Evolutionary conservation across 2,888 invertebrate genomes (phyloP).

Genomic region (Dermolepida albohirtum): DNA sequence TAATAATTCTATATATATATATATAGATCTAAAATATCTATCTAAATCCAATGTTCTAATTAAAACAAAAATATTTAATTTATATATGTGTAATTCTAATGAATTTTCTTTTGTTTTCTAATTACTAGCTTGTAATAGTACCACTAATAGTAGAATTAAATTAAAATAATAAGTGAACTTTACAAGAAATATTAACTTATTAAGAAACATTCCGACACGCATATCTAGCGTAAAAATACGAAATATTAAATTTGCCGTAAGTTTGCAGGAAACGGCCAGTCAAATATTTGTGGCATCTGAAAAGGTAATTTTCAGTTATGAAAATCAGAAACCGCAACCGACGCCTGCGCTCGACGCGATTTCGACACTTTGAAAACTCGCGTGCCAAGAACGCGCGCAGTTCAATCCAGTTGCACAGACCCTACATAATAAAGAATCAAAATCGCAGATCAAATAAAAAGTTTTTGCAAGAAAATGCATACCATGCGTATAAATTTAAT

Average conservation of each 20-base stretch:
- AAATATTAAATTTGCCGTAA: conserved; percentile 13
- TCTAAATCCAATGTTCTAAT: no score
- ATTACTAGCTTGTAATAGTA: no score
- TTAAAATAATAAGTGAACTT: background rate
- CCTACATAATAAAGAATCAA: conserved; percentile 23
- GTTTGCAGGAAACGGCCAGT: conserved; percentile 3
- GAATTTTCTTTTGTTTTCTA: no score
- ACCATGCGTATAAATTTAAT: background rate
- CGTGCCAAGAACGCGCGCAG: conserved; percentile 49
- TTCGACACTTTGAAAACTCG: conserved; percentile 50
- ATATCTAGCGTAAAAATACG: conserved; percentile 5
- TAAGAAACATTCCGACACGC: conserved; percentile 2
- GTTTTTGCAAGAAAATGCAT: conserved; percentile 5
- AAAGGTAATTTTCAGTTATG: conserved; percentile 38
- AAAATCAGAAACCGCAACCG: conserved; percentile 31
- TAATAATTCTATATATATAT: no score
- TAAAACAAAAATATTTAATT: no score
- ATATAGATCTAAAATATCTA: no score
- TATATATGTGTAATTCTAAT: no score
- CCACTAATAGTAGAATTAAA: no score
- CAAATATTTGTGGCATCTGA: conserved; percentile 39
- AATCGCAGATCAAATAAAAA: conserved; percentile 1
- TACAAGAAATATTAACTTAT: background rate
- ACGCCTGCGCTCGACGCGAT: conserved; percentile 47
- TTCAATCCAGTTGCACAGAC: conserved; percentile 40